Evolutionary conservation across 2,888 invertebrate species (phyloP), one percentile per base, ranked within the genome.

Genomic region (Drosophila mayaguana): DNA sequence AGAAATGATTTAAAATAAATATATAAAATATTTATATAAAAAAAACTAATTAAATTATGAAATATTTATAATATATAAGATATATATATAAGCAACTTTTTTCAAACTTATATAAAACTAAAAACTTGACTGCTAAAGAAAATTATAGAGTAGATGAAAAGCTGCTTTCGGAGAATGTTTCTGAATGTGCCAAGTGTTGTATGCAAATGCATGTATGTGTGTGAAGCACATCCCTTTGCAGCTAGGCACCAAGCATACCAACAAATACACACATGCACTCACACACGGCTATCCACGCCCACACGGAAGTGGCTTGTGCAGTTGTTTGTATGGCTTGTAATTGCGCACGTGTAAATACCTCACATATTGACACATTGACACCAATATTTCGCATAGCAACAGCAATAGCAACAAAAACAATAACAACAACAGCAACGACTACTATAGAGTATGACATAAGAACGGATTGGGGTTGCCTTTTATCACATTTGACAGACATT

Each of bases 271-370:
- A 51, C 45, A 40, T 20, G 16, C 20, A 45, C 4, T 3, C 14
- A 22, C 14, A 22, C 8, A 45, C 22, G 3, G 16, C 8, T 3
- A 14, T 4, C 3, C 28, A 40, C 51, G 42, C 28, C 18, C 20
- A 46, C 36, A 18, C 45, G 34, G 46, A 59, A 60, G 63, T 63
- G 40, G 63, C 50, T 25, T 20, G 48, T 64, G 51, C 46, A 20
- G 36, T 51, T 59, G 55, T 73, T 78, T 78, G 73, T 87, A 72
- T 74, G 67, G 78, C 76, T 80, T 84, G 85, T 84, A 87, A 84
- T 84, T 84, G 88, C 84, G 71, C 74, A 85, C 83, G 83, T 85
- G 88, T 85, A 77, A 88, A 75, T 79, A 83, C 77, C 77, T 85
- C 64, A 73, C 63, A 72, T 72, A 85, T 88, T 84, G 88, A 79